Evolutionary conservation across 92 coral and sea anemone species (phyloP).

Genomic region (Epizoanthus rinbou): DNA sequence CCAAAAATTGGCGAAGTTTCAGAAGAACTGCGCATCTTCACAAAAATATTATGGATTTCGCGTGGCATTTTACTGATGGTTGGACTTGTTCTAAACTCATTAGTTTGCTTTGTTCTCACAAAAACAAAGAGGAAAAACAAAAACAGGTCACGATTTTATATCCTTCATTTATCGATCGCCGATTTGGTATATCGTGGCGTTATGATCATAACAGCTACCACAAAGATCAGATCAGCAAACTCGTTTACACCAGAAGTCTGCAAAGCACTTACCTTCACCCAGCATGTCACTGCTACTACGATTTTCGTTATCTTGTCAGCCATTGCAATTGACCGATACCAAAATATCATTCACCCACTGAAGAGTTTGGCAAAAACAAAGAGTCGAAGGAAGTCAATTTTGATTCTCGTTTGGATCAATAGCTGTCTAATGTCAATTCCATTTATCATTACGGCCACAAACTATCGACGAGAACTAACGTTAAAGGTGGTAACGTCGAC

Average conservation of each 20-base stretch:
- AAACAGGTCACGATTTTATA: conserved; percentile 34
- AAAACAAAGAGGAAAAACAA: conserved; percentile 35
- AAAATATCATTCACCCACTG: conserved; percentile 49
- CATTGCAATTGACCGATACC: conserved; percentile 49
- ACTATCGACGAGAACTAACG: too few relatives aligned
- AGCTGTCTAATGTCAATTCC: conserved; percentile 33
- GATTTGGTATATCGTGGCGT: conserved; percentile 38
- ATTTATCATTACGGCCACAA: conserved; percentile 21
- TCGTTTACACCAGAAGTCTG: background rate
- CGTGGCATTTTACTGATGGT: too few relatives aligned
- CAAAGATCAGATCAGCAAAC: too few relatives aligned
- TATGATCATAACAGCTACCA: too few relatives aligned
- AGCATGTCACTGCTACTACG: conserved; percentile 11
- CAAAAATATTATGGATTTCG: too few relatives aligned
- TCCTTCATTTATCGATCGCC: conserved; percentile 37
- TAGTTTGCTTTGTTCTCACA: conserved; percentile 46
- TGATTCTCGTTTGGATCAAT: conserved; percentile 53
- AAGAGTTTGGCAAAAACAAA: conserved; percentile 17
- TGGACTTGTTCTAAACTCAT: conserved; percentile 37
- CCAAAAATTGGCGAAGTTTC: too few relatives aligned
- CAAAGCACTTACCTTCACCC: conserved; percentile 13
- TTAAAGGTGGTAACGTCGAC: too few relatives aligned
- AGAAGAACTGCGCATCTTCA: too few relatives aligned
- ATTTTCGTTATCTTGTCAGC: conserved; percentile 48
- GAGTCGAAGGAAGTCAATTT: conserved; percentile 15